Evolutionary conservation across 2,113 vertebrate species (phyloP).

Genomic region (Corynorhinus townsendii): DNA sequence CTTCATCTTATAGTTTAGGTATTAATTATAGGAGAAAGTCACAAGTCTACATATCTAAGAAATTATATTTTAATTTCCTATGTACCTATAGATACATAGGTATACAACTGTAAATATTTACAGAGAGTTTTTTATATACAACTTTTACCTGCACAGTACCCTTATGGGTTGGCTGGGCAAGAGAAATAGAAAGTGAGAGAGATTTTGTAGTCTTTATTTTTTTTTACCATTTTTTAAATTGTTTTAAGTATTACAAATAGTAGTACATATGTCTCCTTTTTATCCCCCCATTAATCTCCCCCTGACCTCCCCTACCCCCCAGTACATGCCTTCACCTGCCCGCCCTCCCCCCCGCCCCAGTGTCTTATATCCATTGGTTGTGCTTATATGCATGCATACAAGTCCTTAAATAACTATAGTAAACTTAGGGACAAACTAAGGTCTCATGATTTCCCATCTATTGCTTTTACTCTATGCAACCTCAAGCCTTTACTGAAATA

Average conservation of each 20-base stretch:
- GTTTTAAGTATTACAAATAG: no score
- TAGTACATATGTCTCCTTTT: no score
- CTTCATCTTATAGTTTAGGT: neutral
- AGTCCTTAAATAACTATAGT: neutral
- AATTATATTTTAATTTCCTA: neutral
- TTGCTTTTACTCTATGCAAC: neutral
- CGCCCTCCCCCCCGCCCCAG: no score
- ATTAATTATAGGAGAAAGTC: neutral
- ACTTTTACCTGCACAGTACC: neutral
- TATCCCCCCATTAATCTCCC: no score
- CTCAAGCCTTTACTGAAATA: neutral
- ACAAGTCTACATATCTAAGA: neutral
- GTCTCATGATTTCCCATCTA: neutral
- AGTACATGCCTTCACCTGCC: no score
- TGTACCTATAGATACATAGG: neutral
- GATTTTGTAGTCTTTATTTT: neutral
- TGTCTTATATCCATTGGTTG: no score
- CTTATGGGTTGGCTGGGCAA: neutral
- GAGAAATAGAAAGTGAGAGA: neutral
- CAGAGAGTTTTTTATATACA: neutral
- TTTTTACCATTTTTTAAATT: no score
- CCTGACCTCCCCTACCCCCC: no score
- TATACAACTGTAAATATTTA: neutral
- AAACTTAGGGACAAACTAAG: neutral
- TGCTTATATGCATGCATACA: no score